phyloP scores from a whole-genome alignment of 2,797 vertebrate species.

The Pitangus sulphuratus region DNA sequence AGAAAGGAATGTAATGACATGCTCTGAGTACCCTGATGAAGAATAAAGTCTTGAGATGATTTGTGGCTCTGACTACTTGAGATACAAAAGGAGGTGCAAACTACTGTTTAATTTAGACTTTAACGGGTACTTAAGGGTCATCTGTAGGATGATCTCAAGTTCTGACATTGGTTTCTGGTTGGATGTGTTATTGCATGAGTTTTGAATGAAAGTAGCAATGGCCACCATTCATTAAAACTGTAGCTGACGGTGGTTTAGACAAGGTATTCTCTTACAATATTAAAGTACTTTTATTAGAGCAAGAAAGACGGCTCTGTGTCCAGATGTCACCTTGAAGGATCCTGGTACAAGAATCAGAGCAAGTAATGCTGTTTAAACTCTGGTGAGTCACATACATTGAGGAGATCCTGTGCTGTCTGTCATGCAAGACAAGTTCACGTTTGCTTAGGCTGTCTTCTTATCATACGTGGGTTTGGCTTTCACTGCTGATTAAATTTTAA shows the following conservation, averaged over 20 bases:
- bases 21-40: neutral
- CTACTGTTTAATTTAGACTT: neutral
- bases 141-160: neutral
- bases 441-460: neutral
- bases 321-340: neutral
- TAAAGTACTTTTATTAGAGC: neutral
- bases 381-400: neutral
- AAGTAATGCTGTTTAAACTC: neutral
- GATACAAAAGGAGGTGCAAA: neutral
- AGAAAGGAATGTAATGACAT: neutral
- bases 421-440: neutral
- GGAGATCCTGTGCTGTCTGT: neutral
- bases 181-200: neutral
- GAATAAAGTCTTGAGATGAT: neutral
- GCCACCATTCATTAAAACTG: neutral
- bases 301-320: neutral
- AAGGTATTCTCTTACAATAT: neutral
- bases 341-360: neutral
- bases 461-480: neutral
- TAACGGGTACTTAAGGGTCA: neutral
- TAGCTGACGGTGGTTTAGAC: neutral
- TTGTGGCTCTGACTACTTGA: neutral
- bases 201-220: neutral
- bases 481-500: neutral
- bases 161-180: neutral